Evolutionary conservation across 2,797 vertebrate genomes (phyloP), one percentile per base, ranked within the genome.

Genomic region (Monodelphis domestica): DNA sequence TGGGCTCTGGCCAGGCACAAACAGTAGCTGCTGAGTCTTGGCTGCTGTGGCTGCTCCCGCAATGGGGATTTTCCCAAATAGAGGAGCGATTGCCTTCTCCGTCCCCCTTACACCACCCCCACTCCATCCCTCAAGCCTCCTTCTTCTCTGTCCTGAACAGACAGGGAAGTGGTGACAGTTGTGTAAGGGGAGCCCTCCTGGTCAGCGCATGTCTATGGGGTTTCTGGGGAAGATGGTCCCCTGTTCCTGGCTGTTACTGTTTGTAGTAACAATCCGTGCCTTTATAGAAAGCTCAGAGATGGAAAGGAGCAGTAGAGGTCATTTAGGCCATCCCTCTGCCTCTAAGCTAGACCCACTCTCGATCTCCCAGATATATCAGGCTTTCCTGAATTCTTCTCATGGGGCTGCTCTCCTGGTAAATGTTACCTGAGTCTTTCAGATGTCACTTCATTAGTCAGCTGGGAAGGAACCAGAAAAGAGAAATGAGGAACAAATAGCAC

Each of bases 81-180:
- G 21, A 1, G 88, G 90, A 53, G 14, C 33, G 28, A 24, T 21
- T 11, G 53, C 51, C 51, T 90, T 15, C 33, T 12, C 30, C 6
- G 90, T 84, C 53, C 50, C 59, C n/a, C 10, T 53, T n/a, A n/a
- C n/a, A n/a, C n/a, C n/a, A n/a, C n/a, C n/a, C n/a, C n/a, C n/a
- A n/a, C n/a, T n/a, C n/a, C n/a, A n/a, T 52, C 51, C 53, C 38
- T 4, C 28, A 2, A 6, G 14, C 2, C 17, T 51, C 15, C 6
- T 1, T 1, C 30, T 29, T 28, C 52, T 29, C 11, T 53, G 26
- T 38, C 87, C 52, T 15, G 87, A 51, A 17, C 12, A 5, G 4
- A 53, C 12, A 38, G 3, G 12, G 51, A 53, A 12, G 30, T 10
- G 38, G 21, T 24, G n/a, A 38, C 30, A n/a, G 0, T 10, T 0